Conservation (phyloP, 2,113 vertebrate genomes). For the Podarcis cretensis region DNA sequence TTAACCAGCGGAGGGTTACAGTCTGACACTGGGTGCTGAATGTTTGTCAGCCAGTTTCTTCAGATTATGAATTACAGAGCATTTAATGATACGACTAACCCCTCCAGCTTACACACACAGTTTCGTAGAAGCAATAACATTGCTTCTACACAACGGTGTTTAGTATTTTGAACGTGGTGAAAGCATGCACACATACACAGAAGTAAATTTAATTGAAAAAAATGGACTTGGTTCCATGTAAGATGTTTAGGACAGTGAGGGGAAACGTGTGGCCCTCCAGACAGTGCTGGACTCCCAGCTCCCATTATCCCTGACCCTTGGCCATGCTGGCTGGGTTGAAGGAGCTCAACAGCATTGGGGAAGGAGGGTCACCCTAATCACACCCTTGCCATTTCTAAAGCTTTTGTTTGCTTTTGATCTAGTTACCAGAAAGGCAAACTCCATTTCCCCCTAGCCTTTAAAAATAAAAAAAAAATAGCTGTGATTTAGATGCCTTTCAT, state of each 20-base stretch:
- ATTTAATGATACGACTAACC: neutral
- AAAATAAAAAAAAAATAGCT: too few species aligned
- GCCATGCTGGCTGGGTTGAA: too few species aligned
- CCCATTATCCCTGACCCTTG: too few species aligned
- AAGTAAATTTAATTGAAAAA: neutral
- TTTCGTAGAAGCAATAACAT: neutral
- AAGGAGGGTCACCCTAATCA: neutral
- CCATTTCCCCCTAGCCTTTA: neutral
- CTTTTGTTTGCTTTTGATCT: neutral
- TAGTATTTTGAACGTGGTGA: neutral
- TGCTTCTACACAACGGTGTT: neutral
- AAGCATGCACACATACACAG: neutral
- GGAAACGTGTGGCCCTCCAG: too few species aligned
- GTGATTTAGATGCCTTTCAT: neutral
- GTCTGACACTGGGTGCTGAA: neutral
- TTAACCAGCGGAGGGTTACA: neutral
- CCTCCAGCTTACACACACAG: neutral
- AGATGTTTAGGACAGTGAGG: too few species aligned
- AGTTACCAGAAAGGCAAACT: neutral
- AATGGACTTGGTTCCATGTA: neutral
- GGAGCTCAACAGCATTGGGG: too few species aligned
- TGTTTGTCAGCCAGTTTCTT: too few species aligned
- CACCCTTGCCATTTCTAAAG: neutral
- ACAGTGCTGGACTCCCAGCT: too few species aligned
- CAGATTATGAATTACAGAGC: neutral